Evolutionary conservation across 1,140 invertebrate genomes (phyloP), one percentile per base, ranked within the genome.

Genomic region (Mycetomoellerius zeteki): DNA sequence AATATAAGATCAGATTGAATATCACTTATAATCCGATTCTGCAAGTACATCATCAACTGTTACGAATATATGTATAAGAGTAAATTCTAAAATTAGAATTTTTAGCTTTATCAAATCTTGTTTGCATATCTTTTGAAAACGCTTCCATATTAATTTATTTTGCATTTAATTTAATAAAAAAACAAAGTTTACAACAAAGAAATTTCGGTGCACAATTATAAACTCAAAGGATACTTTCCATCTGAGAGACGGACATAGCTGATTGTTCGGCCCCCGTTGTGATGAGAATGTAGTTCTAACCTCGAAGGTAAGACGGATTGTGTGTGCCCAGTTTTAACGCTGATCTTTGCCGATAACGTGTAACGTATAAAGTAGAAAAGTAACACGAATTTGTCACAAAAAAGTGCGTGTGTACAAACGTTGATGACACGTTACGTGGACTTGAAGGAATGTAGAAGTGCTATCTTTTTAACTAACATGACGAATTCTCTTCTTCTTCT

Each of bases 151-250:
- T 8, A 37, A 37, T 8, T 21, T 12, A n/a, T 14, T 37, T 43
- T 10, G 1, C 58, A 47, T 8, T 16, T 37, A 37, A 50, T 30
- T 33, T 50, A 12, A 33, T 4, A 60, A 33, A 0, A 1, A 37
- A 58, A 54, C n/a, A 3, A 2, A 0, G 2, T 16, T 33, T 33
- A 37, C 33, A 12, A 43, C 3, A 37, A 76, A 2, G 43, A 27
- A 10, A 58, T 65, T 6, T 65, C 2, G 8, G 0, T 24, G n/a
- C 4, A 33, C 5, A 50, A 80, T 52, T 62, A 16, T 6, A 60
- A 6, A 27, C 87, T 90, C 30, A 97, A 97, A 97, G 97, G 97
- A 97, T 97, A 98, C 97, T 98, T 96, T 98, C 98, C 98, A 98
- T 98, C 92, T 97, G 97, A 90, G 97, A 97, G 80, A 97, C 96